Percentiles rank a stretch among this genome's conserved stretches.
These are phyloP conservation scores for Trichosurus vulpecula DNA, from an alignment of 2,797 vertebrate genomes.

Conservation along the genomic window DNA sequence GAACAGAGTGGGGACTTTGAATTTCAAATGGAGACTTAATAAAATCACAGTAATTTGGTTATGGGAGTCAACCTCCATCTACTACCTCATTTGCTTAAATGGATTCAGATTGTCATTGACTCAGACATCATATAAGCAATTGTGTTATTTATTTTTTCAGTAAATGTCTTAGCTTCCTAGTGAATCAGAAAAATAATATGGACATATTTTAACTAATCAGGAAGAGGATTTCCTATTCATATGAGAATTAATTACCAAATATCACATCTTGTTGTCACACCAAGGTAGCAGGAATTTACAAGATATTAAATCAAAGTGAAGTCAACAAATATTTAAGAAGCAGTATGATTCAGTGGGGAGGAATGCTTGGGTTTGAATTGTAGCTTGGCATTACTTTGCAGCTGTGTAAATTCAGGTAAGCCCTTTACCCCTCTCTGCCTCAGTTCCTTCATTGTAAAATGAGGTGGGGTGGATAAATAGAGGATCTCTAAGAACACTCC, in stretches of 20 bases:
- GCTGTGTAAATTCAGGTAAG: background rate
- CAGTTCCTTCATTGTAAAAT: background rate
- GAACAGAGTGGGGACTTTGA: slow-evolving; percentile 56
- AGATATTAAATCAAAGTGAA: slow-evolving; percentile 12
- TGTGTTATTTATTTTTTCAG: slow-evolving; percentile 55
- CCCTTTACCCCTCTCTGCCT: background rate
- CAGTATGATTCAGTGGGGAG: background rate
- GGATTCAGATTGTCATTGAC: slow-evolving; percentile 42
- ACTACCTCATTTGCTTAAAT: slow-evolving; percentile 58
- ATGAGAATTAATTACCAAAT: slow-evolving; percentile 35
- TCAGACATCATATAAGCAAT: slow-evolving; percentile 39
- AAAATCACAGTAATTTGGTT: slow-evolving; percentile 69
- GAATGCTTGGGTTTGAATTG: background rate
- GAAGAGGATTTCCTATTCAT: slow-evolving; percentile 42
- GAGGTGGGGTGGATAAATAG: background rate
- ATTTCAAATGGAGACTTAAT: slow-evolving; percentile 57
- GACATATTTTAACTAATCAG: slow-evolving; percentile 33
- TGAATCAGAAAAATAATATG: slow-evolving; percentile 41
- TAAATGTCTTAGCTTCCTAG: slow-evolving; percentile 49
- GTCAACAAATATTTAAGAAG: background rate
- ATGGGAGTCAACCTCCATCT: slow-evolving; percentile 49
- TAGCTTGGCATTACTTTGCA: background rate
- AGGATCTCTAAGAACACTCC: background rate
- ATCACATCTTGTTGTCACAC: background rate
- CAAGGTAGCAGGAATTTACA: slow-evolving; percentile 5